Evolutionary conservation across 2,113 vertebrate genomes (phyloP), one percentile per base, ranked within the genome.

Genomic region (Leiothrix lutea): DNA sequence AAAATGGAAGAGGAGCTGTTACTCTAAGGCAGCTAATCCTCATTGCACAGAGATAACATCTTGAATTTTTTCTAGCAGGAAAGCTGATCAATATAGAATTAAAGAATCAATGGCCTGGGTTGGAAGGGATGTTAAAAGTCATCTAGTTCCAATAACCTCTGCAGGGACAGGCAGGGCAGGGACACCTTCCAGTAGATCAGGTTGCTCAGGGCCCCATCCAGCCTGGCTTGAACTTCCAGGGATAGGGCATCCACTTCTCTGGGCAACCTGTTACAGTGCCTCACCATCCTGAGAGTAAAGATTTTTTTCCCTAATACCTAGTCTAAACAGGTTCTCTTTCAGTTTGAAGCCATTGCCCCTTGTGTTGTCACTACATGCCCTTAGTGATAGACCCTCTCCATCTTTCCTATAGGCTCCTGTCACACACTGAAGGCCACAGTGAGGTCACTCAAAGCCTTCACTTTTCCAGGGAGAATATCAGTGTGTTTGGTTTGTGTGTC

Each of bases 391-490:
- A 38, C 18, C 12, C 18, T 67, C 33, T 51, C 12, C 38, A 16
- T 45, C 38, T 36, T 86, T 69, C 38, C 54, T 28, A 0, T 31
- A 28, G 26, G 19, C 22, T 69, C 9, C n/a, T 26, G 8, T 69
- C 38, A n/a, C 2, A 0, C 33, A 11, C 38, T 45, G 51, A 57
- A 42, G 19, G 42, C 29, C 1, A 0, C 33, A 51, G 2, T 19
- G 64, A 23, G 9, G 23, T n/a, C 8, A 16, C 54, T 45, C 0
- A 0, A 61, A 70, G 8, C n/a, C 28, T 61, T 38, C 33, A 13
- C 19, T n/a, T 61, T 78, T 61, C 47, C 56, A 47, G 28, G 14
- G 18, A 14, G 33, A 26, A 38, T 53, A 47, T n/a, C 47, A 47
- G 24, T 40, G 24, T 40, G 5, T 54, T 54, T 25, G 38, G 17